Base-by-base conservation (phyloP, 1,140 invertebrate species). In the Chelonus insularis region DNA sequence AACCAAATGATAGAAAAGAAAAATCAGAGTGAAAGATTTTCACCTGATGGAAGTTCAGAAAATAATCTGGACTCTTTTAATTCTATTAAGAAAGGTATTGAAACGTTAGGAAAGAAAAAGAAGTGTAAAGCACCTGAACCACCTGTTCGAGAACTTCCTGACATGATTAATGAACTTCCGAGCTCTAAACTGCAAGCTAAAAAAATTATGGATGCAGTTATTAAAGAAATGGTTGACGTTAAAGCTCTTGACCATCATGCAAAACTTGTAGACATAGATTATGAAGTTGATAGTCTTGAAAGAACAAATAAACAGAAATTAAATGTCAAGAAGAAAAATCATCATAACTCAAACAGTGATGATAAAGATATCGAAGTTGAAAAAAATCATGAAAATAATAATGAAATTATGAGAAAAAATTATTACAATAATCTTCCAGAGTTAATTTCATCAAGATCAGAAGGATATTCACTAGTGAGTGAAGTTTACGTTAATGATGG, bases 271-370 rank as follows among this genome's bases (percentile, higher is more conserved):
- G 69, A 68, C 57, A 25, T 76, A 43, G 65, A 90, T 57, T 92
- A 91, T 65, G 91, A 93, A 69, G 87, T 89, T 1, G 91, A 93
- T 64, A 93, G 91, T 75, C 77, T 92, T 51, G 91, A 93, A 76
- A 84, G 89, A 64, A 75, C 82, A 1, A 85, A 82, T n/a, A 58
- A 37, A 16, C 43, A 23, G 8, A 45, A 50, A 37, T 12, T 29
- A 2, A 32, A 65, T 16, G 8, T 14, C 12, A 41, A 41, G 18
- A 8, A 9, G 36, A 52, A 86, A 68, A 77, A 0, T 87, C 86
- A 59, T 86, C 29, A 54, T 36, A 68, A 65, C 77, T 72, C 62
- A 82, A 86, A 60, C 66, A 80, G 43, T 78, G 1, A 41, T n/a
- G 11, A 1, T 34, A 34, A 34, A 7, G 32, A 34, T 1, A 34